Evolutionary conservation across 2,113 vertebrate genomes (phyloP), one percentile per base, ranked within the genome.

Genomic region (Phrynocephalus versicolor): DNA sequence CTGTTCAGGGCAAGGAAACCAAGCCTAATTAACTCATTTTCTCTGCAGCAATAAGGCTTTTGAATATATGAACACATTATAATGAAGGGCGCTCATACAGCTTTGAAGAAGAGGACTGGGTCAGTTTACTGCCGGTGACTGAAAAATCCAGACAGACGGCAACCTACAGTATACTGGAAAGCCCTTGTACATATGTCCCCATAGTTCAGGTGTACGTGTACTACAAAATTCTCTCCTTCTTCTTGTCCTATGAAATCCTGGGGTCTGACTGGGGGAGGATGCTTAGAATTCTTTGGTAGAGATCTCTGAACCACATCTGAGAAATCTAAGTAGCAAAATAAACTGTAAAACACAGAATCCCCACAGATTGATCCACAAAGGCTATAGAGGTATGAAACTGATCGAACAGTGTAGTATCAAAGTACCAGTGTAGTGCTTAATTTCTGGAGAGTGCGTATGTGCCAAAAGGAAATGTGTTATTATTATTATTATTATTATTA

Each of bases 21-120:
- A 14, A 55, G 45, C 5, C 75, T 76, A 19, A 0, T 60, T 15
- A 57, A 82, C 75, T 69, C 30, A 57, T 81, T 87, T 85, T 89
- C 80, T 55, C 69, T 77, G 39, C 51, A 0, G 58, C 64, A 78
- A 87, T 88, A 86, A 87, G 84, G 92, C 88, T 92, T 88, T 30
- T 27, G 13, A 27, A 67, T 51, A 10, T 51, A 80, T 92, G 62
- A 74, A 51, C 74, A 0, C 0, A 84, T 7, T 79, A 21, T 39
- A 45, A 79, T 84, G 91, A 93, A 89, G 55, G 80, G 91, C 82
- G n/a, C 85, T 82, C 65, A 82, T 74, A 76, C 87, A 92, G 75
- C 76, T 62, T 0, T 79, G 87, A 87, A 83, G 92, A 83, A 89
- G 89, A 85, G 93, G 90, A 92, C 90, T 89, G 12, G 33, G 82